Conservation (phyloP, 2,888 invertebrate species). For the Cheilosia soror region DNA sequence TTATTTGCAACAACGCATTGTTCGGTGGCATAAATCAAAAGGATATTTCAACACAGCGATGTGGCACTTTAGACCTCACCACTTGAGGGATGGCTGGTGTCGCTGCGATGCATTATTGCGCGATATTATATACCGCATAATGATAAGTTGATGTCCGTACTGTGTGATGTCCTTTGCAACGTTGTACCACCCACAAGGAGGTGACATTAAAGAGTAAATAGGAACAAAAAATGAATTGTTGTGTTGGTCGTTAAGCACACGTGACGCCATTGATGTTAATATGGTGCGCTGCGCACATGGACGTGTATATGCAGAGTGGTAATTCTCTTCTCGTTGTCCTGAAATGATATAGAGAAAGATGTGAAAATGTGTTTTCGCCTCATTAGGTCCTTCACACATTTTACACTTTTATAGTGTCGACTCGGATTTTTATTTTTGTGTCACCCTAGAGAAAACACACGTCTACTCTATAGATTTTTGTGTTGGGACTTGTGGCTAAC, state of each 20-base stretch:
- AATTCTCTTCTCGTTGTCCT: constrained; percentile 33
- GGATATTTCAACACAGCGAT: constrained; percentile 20
- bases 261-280: constrained; percentile 71
- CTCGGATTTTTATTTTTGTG: constrained; percentile 39
- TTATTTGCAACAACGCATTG: background rate
- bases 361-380: constrained; percentile 55
- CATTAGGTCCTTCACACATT: constrained; percentile 63
- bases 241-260: constrained; percentile 72
- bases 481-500: constrained; percentile 62
- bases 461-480: constrained; percentile 35
- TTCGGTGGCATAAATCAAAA: constrained; percentile 56
- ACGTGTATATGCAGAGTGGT: constrained; percentile 45
- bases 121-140: constrained; percentile 31
- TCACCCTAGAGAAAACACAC: constrained; percentile 21
- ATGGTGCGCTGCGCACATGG: constrained; percentile 53
- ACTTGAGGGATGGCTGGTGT: constrained; percentile 25
- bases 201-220: constrained; percentile 25
- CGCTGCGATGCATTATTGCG: constrained; percentile 14
- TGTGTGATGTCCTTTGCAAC: constrained; percentile 9
- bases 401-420: constrained; percentile 47
- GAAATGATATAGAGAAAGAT: constrained; percentile 50
- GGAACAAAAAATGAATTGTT: constrained; percentile 29
- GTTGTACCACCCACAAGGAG: constrained; percentile 41
- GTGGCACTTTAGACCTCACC: constrained; percentile 27
- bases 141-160: constrained; percentile 33